Evolutionary conservation across 2,797 vertebrate genomes (phyloP), one percentile per base, ranked within the genome.

Genomic region (Pangasius krempfi): DNA sequence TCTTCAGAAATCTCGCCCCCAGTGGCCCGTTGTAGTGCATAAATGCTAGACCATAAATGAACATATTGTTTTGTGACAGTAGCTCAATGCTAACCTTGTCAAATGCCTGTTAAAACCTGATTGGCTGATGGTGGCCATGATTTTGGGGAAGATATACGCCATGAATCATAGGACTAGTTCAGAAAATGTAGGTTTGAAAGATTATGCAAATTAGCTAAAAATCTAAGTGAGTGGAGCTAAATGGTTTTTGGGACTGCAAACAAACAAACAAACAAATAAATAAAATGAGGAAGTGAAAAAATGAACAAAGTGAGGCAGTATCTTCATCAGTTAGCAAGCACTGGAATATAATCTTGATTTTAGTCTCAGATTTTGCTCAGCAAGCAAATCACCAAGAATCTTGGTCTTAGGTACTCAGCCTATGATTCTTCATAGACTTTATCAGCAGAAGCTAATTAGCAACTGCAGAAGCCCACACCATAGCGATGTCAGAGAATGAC

Each of bases 401-500:
- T 8, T n/a, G 37, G 25, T 25, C 14, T 54, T 54, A 18, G 10
- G 12, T 22, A 52, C 68, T 25, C 47, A 60, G 58, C 18, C 44
- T 87, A 64, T 30, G 30, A 89, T 85, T 86, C n/a, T 72, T 33
- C 56, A 37, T 68, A 68, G 30, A 10, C 47, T 76, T 84, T 68
- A 75, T 44, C 33, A 20, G n/a, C 54, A 40, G 7, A 54, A 62
- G 70, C 78, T 86, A 89, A 86, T 92, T 84, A 86, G 37, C 64
- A 84, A 50, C 84, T 84, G 80, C 64, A 70, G 62, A 87, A 10
- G 58, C 60, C 80, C 79, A 81, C 87, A 78, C 66, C 40, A 27
- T 47, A 89, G 64, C 82, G 88, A 92, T 73, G 82, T 47, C 60
- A 89, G 64, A 78, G 52, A 87, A 88, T 79, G 85, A 89, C 20